Evolutionary conservation across 2,113 vertebrate species (phyloP).

Genomic region (Pangasianodon hypophthalmus): DNA sequence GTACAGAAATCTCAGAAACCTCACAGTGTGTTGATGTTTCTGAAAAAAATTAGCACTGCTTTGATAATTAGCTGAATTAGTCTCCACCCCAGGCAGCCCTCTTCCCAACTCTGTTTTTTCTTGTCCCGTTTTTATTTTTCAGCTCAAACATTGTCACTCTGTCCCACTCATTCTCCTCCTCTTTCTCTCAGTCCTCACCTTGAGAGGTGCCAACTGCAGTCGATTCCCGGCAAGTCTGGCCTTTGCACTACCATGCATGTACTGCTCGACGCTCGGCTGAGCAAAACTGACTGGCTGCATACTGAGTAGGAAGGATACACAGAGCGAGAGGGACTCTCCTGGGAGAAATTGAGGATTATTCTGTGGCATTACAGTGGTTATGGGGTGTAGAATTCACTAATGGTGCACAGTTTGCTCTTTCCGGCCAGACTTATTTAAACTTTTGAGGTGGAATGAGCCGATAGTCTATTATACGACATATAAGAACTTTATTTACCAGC

Average conservation of each 20-base stretch:
- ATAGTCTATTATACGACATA: not conserved
- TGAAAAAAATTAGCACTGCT: not conserved
- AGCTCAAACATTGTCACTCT: not conserved
- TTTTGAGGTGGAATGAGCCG: not conserved
- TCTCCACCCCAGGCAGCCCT: not conserved
- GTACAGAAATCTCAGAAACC: not conserved
- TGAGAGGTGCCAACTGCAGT: slow-evolving; percentile 53
- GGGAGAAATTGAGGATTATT: not conserved
- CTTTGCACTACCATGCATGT: slow-evolving; percentile 1
- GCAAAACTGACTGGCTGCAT: slow-evolving; percentile 42
- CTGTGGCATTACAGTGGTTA: not conserved
- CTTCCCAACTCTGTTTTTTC: too few relatives aligned
- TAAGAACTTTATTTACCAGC: not conserved
- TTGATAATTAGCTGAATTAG: slow-evolving; percentile 9
- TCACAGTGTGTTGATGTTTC: not conserved
- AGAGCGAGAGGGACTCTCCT: not conserved
- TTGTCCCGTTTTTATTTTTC: too few relatives aligned
- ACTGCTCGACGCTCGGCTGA: slow-evolving; percentile 43
- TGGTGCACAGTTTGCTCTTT: not conserved
- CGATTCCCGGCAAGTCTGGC: slow-evolving; percentile 45
- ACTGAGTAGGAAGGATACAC: slow-evolving; percentile 37
- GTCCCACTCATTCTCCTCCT: not conserved
- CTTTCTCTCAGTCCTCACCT: not conserved
- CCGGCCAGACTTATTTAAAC: not conserved
- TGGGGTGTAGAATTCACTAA: not conserved